phyloP scores from a whole-genome alignment of 2,888 invertebrate species.

The Willowsia nigromaculata region DNA sequence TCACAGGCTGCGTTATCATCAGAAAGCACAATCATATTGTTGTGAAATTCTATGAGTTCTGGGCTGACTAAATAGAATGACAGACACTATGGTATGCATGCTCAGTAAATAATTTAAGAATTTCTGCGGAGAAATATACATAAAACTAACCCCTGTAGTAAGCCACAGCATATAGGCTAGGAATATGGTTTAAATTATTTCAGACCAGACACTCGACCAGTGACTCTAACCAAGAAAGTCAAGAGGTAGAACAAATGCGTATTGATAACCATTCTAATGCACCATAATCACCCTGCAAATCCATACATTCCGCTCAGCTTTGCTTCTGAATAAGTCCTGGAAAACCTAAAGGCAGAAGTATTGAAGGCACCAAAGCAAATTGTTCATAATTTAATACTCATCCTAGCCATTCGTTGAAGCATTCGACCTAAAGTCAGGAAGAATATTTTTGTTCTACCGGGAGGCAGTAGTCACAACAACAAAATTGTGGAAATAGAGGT shows the following conservation, averaged over 20 bases:
- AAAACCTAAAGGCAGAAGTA: too few species aligned
- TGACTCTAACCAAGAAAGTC: neutral
- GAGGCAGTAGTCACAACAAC: too few species aligned
- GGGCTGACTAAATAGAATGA: slow-evolving; percentile 35
- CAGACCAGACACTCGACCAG: neutral
- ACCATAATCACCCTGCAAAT: too few species aligned
- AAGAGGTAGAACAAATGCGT: neutral
- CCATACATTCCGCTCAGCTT: too few species aligned
- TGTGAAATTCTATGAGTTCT: neutral
- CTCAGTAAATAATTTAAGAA: slow-evolving; percentile 63
- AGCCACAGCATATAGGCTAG: neutral
- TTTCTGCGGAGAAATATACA: neutral
- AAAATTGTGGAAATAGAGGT: too few species aligned
- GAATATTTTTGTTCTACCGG: too few species aligned
- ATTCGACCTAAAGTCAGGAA: too few species aligned
- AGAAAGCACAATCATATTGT: neutral
- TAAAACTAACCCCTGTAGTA: slow-evolving; percentile 4
- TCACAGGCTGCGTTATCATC: neutral
- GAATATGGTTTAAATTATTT: neutral
- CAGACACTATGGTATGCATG: slow-evolving; percentile 12
- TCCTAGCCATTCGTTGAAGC: too few species aligned
- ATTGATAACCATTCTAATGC: neutral
- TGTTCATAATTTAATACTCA: too few species aligned
- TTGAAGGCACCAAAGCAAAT: too few species aligned
- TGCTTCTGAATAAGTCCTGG: too few species aligned